Evolutionary conservation across 2,888 invertebrate species (phyloP).

Genomic region (Noctua fimbriata): DNA sequence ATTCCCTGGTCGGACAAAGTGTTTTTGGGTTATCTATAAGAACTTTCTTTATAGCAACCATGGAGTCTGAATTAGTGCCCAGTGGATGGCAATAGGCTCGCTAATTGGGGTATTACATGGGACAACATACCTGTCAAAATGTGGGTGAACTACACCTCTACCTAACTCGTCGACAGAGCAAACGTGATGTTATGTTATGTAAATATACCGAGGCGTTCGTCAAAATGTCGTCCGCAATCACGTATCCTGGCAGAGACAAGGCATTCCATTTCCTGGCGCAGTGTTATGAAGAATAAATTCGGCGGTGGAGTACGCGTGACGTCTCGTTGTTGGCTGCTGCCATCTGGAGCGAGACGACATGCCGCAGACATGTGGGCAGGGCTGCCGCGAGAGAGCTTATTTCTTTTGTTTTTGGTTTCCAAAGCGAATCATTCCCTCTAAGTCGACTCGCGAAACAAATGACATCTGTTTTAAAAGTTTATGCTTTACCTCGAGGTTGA

Average conservation of each 20-base stretch:
- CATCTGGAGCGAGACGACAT: conserved; percentile 51
- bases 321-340: neutral
- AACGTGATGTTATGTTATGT: neutral
- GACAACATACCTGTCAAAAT: too few species aligned
- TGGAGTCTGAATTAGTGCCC: too few species aligned
- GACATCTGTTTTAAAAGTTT: too few species aligned
- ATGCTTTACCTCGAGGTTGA: too few species aligned
- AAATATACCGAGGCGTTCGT: neutral
- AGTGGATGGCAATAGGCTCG: too few species aligned
- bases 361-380: conserved; percentile 46
- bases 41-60: too few species aligned
- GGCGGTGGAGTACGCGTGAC: conserved; percentile 39
- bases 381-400: conserved; percentile 2
- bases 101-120: too few species aligned
- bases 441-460: too few species aligned
- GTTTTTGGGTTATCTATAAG: too few species aligned
- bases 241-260: conserved; percentile 33
- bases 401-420: neutral
- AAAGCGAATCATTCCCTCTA: too few species aligned
- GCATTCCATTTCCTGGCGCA: conserved; percentile 43
- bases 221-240: conserved; percentile 27
- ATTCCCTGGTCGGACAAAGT: too few species aligned
- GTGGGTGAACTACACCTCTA: too few species aligned
- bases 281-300: conserved; percentile 54
- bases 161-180: neutral